Conservation (phyloP, 1,140 invertebrate species). For the Polyergus mexicanus region DNA sequence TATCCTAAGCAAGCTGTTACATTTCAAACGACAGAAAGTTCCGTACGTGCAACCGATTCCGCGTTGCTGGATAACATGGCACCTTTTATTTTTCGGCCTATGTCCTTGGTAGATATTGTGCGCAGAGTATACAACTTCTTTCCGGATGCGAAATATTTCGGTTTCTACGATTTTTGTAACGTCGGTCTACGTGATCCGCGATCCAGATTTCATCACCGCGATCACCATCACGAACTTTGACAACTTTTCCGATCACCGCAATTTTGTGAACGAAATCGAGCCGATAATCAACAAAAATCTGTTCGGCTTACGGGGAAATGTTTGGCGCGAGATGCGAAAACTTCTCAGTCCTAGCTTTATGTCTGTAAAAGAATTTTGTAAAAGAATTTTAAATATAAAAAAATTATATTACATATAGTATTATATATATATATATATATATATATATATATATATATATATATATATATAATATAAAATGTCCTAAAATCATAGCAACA, state of each 20-base stretch:
- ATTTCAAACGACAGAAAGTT: slow-evolving; percentile 23
- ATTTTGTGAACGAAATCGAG: slow-evolving; percentile 15
- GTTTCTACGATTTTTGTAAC: slow-evolving; percentile 44
- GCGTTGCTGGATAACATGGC: slow-evolving; percentile 52
- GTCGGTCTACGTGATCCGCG: slow-evolving; percentile 35
- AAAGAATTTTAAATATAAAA: too few species aligned
- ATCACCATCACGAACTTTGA: slow-evolving; percentile 64
- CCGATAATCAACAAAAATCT: slow-evolving; percentile 40
- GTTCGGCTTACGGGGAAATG: slow-evolving; percentile 13
- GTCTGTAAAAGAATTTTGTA: neutral
- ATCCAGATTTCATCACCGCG: slow-evolving; percentile 39
- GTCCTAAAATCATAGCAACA: too few species aligned
- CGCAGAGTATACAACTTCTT: slow-evolving; percentile 17
- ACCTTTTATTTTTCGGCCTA: neutral
- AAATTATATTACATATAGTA: too few species aligned
- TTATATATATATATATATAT: too few species aligned
- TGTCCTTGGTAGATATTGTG: neutral
- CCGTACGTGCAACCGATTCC: neutral
- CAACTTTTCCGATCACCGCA: slow-evolving; percentile 48
- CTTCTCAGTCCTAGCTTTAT: slow-evolving; percentile 58
- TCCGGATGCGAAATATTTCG: slow-evolving; percentile 37
- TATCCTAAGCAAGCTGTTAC: neutral
- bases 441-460: too few species aligned
- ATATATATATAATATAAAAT: too few species aligned
- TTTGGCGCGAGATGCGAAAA: slow-evolving; percentile 58